Base-by-base conservation (phyloP, 2,797 vertebrate species). In the Threskiornis aethiopicus region DNA sequence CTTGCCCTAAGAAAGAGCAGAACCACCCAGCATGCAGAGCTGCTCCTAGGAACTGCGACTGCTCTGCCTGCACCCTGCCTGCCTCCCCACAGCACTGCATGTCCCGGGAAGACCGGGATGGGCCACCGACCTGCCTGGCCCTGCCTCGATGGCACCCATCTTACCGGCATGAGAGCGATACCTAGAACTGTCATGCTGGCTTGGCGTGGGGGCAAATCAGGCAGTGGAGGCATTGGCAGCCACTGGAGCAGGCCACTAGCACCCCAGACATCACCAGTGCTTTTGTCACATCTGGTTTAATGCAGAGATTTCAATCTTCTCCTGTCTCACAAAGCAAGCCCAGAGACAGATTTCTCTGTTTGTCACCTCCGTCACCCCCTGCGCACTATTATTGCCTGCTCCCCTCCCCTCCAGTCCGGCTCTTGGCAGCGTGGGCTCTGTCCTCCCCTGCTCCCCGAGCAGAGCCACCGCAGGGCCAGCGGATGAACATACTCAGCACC, bases 361-460 rank as follows among this genome's bases (percentile, higher is more conserved):
- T 54, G 13, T 33, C 54, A 51, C 39, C 42, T 37, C 35, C 3
- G 1, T 26, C 46, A 35, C 31, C 16, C 1, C 0, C 31, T 13
- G 31, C 0, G 0, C 0, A 1, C 47, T 62, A 10, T 5, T 62
- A 10, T 5, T 37, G 33, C 35, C 33, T 26, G 33, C 47, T 46
- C 37, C 70, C 13, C 18, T 78, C 22, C 31, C 4, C 13, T 75
- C 22, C 31, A 2, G 1, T 15, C 7, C n/a, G 54, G 41, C 35
- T 59, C 35, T n/a, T 35, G 19, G 44, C 78, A 52, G 42, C 29
- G 8, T 1, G 6, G 39, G 58, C 69, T 70, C 64, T 33, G 33
- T 61, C 46, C 28, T 80, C 57, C 28, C 17, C 16, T 4, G 31
- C 54, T 52, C n/a, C 42, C 39, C 1, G 1, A 10, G n/a, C 41